A percentile compares a stretch with the other conserved stretches of the same genome.
phyloP scores from a whole-genome alignment of 2,888 invertebrate species.

The Cephus sareptanus region DNA sequence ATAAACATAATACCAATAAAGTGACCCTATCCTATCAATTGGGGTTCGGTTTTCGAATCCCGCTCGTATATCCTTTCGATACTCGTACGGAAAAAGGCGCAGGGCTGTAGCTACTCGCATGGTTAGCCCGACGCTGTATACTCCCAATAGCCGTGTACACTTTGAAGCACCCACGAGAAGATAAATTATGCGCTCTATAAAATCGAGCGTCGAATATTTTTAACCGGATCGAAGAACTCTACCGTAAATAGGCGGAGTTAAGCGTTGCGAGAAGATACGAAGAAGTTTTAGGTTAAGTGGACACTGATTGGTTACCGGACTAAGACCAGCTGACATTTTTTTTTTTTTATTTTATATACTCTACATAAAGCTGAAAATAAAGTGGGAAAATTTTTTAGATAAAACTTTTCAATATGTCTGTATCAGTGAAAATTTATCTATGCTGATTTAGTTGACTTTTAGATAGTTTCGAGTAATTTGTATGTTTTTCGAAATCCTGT shows the following conservation, averaged over 20 bases:
- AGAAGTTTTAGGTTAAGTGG: background rate
- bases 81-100: background rate
- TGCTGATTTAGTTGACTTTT: too few species aligned
- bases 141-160: background rate
- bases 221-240: background rate
- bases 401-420: background rate
- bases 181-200: conserved; percentile 4
- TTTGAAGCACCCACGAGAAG: background rate
- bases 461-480: background rate
- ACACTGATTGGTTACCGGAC: background rate
- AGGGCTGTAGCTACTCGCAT: background rate
- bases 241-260: background rate
- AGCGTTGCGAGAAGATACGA: background rate
- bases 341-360: too few species aligned
- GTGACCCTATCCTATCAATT: conserved; percentile 2
- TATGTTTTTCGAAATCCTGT: background rate
- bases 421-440: too few species aligned
- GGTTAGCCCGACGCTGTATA: background rate
- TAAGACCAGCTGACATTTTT: background rate
- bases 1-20: conserved; percentile 7
- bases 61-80: background rate
- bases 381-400: background rate
- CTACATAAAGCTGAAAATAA: too few species aligned
- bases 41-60: conserved; percentile 1
- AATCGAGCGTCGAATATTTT: background rate